These are phyloP conservation scores for Enteromius anoplus DNA, from an alignment of 2,797 vertebrate genomes.

Conservation along the genomic window DNA sequence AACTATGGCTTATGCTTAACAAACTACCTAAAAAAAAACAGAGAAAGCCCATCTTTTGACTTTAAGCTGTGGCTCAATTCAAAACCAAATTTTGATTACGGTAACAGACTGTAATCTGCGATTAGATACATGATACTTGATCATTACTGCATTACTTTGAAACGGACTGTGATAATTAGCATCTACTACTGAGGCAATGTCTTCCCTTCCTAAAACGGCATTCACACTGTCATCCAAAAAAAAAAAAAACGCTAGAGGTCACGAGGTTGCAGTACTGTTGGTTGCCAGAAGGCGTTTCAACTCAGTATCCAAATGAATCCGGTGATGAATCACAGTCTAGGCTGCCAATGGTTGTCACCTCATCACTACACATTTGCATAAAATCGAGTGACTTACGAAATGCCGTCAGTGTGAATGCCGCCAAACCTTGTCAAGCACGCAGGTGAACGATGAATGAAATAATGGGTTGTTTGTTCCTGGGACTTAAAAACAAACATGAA, in stretches of 20 bases:
- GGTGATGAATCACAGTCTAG: neutral
- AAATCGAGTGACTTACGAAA: neutral
- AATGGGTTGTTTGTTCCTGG: neutral
- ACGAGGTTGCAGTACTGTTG: neutral
- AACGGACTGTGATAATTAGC: neutral
- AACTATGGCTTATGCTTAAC: constrained; percentile 39
- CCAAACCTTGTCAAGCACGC: neutral
- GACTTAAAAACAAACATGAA: constrained; percentile 13
- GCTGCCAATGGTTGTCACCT: neutral
- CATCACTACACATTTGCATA: constrained; percentile 1
- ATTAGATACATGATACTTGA: neutral
- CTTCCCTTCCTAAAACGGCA: constrained; percentile 10
- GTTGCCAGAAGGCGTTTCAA: neutral
- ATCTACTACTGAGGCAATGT: constrained; percentile 17
- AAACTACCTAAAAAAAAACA: constrained; percentile 7
- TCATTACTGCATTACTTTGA: neutral
- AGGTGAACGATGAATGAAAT: neutral
- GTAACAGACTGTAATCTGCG: neutral
- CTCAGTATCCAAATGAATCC: neutral
- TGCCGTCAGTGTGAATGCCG: constrained; percentile 15
- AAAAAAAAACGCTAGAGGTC: neutral
- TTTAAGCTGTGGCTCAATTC: neutral
- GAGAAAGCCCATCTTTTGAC: constrained; percentile 14
- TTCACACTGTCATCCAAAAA: neutral
- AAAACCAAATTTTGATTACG: neutral